Evolutionary conservation across 2,113 vertebrate genomes (phyloP), one percentile per base, ranked within the genome.

Genomic region (Gracilinanus agilis): DNA sequence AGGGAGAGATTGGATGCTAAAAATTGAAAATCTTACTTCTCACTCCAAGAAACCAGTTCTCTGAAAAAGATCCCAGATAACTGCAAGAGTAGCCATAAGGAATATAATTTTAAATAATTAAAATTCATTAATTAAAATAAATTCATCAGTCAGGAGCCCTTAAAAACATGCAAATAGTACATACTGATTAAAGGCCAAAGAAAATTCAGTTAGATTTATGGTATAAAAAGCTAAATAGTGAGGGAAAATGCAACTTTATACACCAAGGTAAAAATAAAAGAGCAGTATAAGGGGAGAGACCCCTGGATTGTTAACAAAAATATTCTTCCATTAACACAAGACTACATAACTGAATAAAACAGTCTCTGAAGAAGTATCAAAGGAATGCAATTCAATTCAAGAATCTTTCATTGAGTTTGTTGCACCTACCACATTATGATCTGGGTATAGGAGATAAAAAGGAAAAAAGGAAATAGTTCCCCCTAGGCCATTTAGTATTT

Each of bases 1-100:
- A 58, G 19, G 11, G 34, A 83, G 90, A 91, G 44, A 9, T n/a
- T 54, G 0, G 24, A 96, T 55, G 90, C 58, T 83, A n/a, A 54
- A 93, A 91, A 90, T 90, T 44, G 61, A 56, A 94, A 10, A 93
- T 55, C 90, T 90, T 54, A 89, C 2, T 92, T 27, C 27, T 91
- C n/a, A 92, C n/a, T 55, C 90, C 88, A 89, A 95, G 23, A n/a
- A 1, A 49, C 40, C 61, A 91, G 25, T 0, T 44, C 83, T 90
- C 67, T 95, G 95, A 90, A 29, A 96, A 95, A 40, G 34, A 95
- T 49, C 4, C 55, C 23, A 89, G 34, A 61, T 4, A 56, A 3
- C 27, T 54, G 61, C 25, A 55, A 54, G 55, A 90, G 53, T 10
- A 90, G 53, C n/a, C 56, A 92, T 54, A 95, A 94, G 2, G 8